Base-by-base conservation (phyloP, 1,140 invertebrate genomes). In the Mactra quadrangularis region DNA sequence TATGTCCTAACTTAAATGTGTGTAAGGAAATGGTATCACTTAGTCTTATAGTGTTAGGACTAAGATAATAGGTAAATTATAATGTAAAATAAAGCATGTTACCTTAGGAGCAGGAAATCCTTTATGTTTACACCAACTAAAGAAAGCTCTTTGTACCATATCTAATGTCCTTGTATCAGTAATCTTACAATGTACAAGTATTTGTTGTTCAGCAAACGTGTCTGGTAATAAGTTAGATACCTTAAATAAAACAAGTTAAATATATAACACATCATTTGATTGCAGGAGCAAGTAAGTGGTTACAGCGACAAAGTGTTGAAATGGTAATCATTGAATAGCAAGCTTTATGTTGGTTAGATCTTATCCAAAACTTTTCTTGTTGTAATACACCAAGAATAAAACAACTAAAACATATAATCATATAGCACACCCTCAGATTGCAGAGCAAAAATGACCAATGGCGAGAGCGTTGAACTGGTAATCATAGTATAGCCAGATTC, bases 221-320 rank as follows among this genome's bases (percentile, higher is more conserved):
- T 72, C 74, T n/a, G 84, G 78, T 55, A 85, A 35, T 50, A 85
- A 35, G 27, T 77, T 31, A 6, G 82, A 87, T 27, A 83, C 77
- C 86, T 85, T 29, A 1, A 25, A 45, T 25, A n/a, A 45, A 50
- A 35, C 17, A 62, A 9, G 15, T n/a, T 31, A 31, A 35, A 35
- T 4, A 31, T 17, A 59, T 9, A 11, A 15, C 22, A 13, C 11
- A 13, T 19, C 9, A 19, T 15, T 19, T 15, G 55, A 33, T n/a
- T 35, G 27, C 1, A 31, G 38, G n/a, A 66, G 1, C 13, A 66
- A 15, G 27, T 22, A 13, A 17, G 17, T 25, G 7, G 9, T 25
- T 19, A 15, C 11, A 25, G 55, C 55, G 29, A 35, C 33, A 15
- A 15, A 29, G 13, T 29, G 9, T 11, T 25, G 17, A 29, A 7